These are phyloP conservation scores for Opisthograptis luteolata DNA, from an alignment of 2,888 invertebrate species.

Conservation along the genomic window DNA sequence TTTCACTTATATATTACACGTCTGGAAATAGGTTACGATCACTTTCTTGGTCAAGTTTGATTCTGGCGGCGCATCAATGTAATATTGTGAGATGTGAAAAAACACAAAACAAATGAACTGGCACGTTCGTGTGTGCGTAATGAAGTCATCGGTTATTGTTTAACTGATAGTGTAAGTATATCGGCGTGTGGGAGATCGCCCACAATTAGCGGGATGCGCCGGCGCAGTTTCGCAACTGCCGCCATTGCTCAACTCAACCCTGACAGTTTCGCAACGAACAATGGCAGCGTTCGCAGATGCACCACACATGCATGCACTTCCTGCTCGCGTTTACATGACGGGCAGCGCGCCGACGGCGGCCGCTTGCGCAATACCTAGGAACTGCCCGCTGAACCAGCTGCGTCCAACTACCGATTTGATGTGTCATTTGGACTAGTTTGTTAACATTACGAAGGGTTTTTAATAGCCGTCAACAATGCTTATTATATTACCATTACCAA, in stretches of 20 bases:
- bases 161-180: conserved; percentile 19
- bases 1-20: conserved; percentile 62
- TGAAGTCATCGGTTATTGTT: conserved; percentile 19
- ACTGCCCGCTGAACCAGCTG: conserved; percentile 55
- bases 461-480: conserved; percentile 60
- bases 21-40: conserved; percentile 53
- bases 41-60: conserved; percentile 69
- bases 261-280: conserved; percentile 81
- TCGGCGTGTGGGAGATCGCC: conserved; percentile 66
- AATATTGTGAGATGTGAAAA: too few relatives aligned
- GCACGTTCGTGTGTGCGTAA: conserved; percentile 3
- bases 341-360: background rate
- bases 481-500: too few relatives aligned
- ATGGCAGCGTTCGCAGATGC: conserved; percentile 79
- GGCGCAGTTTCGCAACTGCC: conserved; percentile 70
- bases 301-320: conserved; percentile 81
- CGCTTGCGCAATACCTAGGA: conserved; percentile 73
- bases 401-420: conserved; percentile 45
- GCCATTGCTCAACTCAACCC: conserved; percentile 81
- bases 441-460: conserved; percentile 63
- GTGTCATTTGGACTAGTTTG: conserved; percentile 47
- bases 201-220: conserved; percentile 78
- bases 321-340: conserved; percentile 77
- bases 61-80: conserved; percentile 31
- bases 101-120: background rate